Percentiles rank a stretch among this genome's conserved stretches.
These are phyloP conservation scores for Spinibarbus caldwelli DNA, from an alignment of 2,797 vertebrate genomes.

Conservation along the genomic window DNA sequence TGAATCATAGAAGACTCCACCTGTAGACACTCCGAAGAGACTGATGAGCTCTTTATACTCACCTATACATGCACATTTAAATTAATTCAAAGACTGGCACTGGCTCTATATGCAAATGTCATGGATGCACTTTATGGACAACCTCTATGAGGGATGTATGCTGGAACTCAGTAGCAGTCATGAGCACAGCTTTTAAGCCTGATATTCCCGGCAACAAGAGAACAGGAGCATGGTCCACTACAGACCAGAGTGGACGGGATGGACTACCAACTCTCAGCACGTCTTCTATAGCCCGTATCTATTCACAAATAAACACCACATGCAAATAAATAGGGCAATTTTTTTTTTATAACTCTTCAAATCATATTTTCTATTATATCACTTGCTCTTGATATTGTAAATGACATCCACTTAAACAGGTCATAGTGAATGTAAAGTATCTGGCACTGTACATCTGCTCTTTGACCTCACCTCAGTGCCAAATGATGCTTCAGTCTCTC, in stretches of 20 bases:
- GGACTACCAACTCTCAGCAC: neutral
- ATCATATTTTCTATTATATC: neutral
- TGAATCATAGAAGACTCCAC: constrained; percentile 55
- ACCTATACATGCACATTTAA: neutral
- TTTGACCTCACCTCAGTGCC: neutral
- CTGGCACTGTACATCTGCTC: neutral
- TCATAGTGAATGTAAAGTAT: neutral
- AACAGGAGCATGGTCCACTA: constrained; percentile 61
- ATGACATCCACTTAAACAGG: neutral
- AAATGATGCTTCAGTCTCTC: neutral
- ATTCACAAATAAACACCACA: neutral
- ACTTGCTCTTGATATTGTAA: neutral
- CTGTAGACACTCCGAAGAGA: neutral
- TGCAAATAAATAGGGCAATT: neutral
- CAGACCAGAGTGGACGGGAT: constrained; percentile 67
- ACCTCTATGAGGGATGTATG: neutral
- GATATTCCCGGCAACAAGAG: constrained; percentile 68
- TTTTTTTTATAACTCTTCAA: neutral
- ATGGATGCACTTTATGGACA: neutral
- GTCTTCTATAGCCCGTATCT: neutral
- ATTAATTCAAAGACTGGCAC: neutral
- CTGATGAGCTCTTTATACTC: neutral
- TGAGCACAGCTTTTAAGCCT: constrained; percentile 62
- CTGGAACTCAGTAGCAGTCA: constrained; percentile 64
- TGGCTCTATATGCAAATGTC: neutral